Base-by-base conservation (phyloP, 2,797 vertebrate species). In the Sebastes miniatus region DNA sequence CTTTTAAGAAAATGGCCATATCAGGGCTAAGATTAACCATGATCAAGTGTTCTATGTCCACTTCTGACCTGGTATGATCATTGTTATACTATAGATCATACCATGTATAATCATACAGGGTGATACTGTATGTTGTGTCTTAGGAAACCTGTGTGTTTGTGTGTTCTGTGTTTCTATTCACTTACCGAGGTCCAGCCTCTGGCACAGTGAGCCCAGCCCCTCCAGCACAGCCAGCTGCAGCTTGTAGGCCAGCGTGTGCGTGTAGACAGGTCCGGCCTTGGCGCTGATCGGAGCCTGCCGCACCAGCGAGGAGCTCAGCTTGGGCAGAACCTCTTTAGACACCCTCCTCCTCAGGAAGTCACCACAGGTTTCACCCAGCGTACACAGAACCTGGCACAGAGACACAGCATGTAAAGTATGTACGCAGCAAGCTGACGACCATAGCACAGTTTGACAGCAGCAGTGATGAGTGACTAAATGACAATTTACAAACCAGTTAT, bases 281-380 rank as follows among this genome's bases (percentile, higher is more conserved):
- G 95, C 95, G 11, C 98, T 99, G 58, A 96, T 80, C 0, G 96
- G 94, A 13, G 97, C 98, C 87, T 99, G 98, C 54, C 90, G 94
- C 32, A 86, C 79, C 24, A 99, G 93, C 36, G 96, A 97, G 29
- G 87, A 75, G 5, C 94, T 90, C 90, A 99, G 92, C 78, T 96
- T 97, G 11, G 98, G 98, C 25, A 99, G 93, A 73, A 99, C 93
- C 3, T 99, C 97, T 86, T 95, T 98, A 83, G 97, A 98, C 82
- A 99, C 97, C 5, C 97, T 96, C 34, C 90, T 96, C 83, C 96
- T 94, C 72, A 99, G 92, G 83, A 99, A 99, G 87, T 99, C 97
- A 0, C 97, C 96, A 9, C 97, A 98, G 0, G 78, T 91, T 31
- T 96, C 93, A 64, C 96, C 97, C 83, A 99, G 89, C 1, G 95